Evolutionary conservation across 2,797 vertebrate species (phyloP).

Genomic region (Rhynchotus rufescens): DNA sequence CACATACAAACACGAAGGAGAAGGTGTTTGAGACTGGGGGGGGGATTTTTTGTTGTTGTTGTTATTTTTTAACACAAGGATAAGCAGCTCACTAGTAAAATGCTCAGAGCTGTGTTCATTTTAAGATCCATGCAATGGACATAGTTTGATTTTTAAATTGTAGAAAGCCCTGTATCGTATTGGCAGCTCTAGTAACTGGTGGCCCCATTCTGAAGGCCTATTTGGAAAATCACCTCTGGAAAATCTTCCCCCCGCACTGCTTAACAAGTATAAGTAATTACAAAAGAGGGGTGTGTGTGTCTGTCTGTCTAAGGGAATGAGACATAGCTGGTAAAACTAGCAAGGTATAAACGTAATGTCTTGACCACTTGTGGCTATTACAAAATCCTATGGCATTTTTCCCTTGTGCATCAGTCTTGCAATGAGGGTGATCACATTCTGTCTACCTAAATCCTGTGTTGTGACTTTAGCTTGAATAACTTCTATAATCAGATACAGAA

Average conservation of each 20-base stretch:
- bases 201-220: neutral
- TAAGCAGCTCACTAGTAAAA: neutral
- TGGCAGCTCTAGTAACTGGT: neutral
- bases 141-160: neutral
- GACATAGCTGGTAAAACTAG: constrained; percentile 65
- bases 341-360: constrained; percentile 48
- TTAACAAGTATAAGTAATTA: constrained; percentile 11
- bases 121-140: neutral
- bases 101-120: neutral
- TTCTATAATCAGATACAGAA: constrained; percentile 36
- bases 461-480: constrained; percentile 30
- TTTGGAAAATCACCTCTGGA: neutral
- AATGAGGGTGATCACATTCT: constrained; percentile 53
- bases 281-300: constrained; percentile 20
- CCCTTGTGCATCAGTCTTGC: constrained; percentile 43
- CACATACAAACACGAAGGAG: neutral
- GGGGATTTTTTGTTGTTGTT: too few relatives aligned
- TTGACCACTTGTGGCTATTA: constrained; percentile 64
- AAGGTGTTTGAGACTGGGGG: neutral
- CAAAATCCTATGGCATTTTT: constrained; percentile 53
- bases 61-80: neutral
- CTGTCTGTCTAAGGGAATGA: constrained; percentile 46
- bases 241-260: neutral
- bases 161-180: neutral
- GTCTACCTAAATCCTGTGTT: constrained; percentile 13